Evolutionary conservation across 2,797 vertebrate species (phyloP), one percentile per base, ranked within the genome.

Genomic region (Lepilemur ruficaudatus): DNA sequence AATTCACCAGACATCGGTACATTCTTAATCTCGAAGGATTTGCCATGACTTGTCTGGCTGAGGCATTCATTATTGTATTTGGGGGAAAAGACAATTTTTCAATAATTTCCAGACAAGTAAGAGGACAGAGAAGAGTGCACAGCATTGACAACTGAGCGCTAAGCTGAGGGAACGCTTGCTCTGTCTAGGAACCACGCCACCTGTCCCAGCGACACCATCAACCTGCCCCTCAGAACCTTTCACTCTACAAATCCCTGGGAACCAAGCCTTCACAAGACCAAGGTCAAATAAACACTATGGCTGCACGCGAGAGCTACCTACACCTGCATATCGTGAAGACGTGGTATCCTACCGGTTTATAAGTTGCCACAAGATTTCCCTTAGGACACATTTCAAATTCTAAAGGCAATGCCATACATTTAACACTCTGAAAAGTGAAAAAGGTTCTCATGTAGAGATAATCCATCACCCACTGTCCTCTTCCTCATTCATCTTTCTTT

Each of bases 131-230:
- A 79, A 35, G 72, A 25, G 10, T 0, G 5, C 3, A n/a, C 3
- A 65, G 32, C 63, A 2, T 7, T 65, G 89, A 69, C 46, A 41
- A n/a, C 46, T 22, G 4, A 43, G 32, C 0, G 0, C 48, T 38
- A 9, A 32, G 35, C 32, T 5, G 70, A 87, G 72, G 72, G 9
- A 38, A 14, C 0, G 0, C 0, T 5, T 5, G 32, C 38, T 67
- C 38, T 38, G 57, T 41, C 25, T 4, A 2, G 0, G 30, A 22
- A n/a, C 46, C 11, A 1, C 20, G 18, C 7, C 1, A 17, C 55
- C 32, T 30, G 8, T 4, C 7, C 12, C 0, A 0, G 46, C 0
- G 0, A 43, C 18, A 15, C 65, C 6, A 17, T 18, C 4, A 55
- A 41, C 35, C 52, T 87, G 32, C 76, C 52, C 61, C 30, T 23